phyloP scores from a whole-genome alignment of 2,888 invertebrate genomes.

The Philhelius pedissequus region DNA sequence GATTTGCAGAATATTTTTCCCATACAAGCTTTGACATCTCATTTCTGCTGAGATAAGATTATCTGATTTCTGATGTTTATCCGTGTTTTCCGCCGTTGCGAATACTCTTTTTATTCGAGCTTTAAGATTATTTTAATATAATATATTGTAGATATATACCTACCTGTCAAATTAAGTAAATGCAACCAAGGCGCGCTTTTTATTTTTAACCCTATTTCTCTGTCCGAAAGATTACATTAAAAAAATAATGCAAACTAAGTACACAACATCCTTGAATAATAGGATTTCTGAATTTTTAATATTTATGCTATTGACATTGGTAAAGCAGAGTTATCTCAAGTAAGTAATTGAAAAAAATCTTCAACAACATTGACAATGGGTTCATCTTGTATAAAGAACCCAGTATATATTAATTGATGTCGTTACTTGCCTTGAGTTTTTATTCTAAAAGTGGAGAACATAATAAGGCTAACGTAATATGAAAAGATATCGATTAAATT shows the following conservation, averaged over 20 bases:
- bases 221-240: not conserved
- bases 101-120: too few relatives aligned
- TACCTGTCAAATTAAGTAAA: too few relatives aligned
- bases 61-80: too few relatives aligned
- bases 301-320: not conserved
- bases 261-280: not conserved
- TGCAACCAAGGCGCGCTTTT: not conserved
- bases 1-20: too few relatives aligned
- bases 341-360: not conserved
- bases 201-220: not conserved
- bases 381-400: not conserved
- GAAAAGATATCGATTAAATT: slow-evolving; percentile 5
- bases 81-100: too few relatives aligned
- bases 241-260: not conserved
- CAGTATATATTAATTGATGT: not conserved
- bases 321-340: not conserved
- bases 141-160: too few relatives aligned
- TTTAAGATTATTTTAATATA: too few relatives aligned
- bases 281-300: not conserved
- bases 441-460: not conserved
- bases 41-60: too few relatives aligned
- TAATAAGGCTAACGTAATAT: not conserved
- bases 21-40: too few relatives aligned
- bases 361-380: not conserved
- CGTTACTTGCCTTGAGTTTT: not conserved